Conservation (phyloP, 53 echinoderm and acorn worm genomes). For the Pentamera pediparva region DNA sequence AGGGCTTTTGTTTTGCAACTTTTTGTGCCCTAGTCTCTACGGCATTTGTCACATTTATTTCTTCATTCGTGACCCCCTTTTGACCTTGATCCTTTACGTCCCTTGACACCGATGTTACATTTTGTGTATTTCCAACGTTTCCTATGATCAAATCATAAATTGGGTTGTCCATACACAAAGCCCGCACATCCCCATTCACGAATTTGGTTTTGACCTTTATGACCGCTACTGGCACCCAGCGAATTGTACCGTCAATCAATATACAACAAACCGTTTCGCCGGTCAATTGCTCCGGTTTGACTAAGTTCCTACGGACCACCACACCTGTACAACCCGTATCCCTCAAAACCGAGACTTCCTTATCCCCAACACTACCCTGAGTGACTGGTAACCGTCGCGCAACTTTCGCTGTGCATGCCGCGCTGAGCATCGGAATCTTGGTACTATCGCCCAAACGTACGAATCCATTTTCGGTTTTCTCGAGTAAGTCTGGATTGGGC, state of each 20-base stretch:
- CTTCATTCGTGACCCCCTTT: not conserved
- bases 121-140: not conserved
- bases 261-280: slow-evolving; percentile 5
- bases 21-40: slow-evolving; percentile 20
- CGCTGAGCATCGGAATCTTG: too few species aligned
- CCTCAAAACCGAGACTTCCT: too few species aligned
- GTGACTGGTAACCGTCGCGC: too few species aligned
- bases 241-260: slow-evolving; percentile 34
- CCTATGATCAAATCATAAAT: slow-evolving; percentile 11
- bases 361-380: too few species aligned
- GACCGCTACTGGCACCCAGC: slow-evolving; percentile 30
- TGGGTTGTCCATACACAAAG: slow-evolving; percentile 22
- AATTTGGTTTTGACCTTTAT: not conserved
- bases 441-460: too few species aligned
- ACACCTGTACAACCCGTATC: not conserved
- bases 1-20: slow-evolving; percentile 2
- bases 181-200: not conserved
- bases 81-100: not conserved
- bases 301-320: not conserved
- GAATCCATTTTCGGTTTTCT: not conserved
- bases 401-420: too few species aligned
- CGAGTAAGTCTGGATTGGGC: not conserved
- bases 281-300: not conserved
- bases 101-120: too few species aligned
- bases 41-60: not conserved